phyloP scores from a whole-genome alignment of 2,888 invertebrate genomes.

The Thysanoteuthis rhombus region DNA sequence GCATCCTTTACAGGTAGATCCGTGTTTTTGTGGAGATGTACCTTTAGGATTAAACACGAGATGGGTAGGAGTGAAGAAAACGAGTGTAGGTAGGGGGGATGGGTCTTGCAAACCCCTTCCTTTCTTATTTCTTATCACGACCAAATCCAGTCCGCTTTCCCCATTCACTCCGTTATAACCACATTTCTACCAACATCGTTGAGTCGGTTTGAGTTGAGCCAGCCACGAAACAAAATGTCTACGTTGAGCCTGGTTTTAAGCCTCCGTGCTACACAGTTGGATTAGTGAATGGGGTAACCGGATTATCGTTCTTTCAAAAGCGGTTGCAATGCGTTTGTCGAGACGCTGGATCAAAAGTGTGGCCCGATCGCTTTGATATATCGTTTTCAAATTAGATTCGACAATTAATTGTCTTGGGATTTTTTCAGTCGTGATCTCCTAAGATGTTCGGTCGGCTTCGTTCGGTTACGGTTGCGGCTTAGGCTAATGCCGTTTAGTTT shows the following conservation, averaged over 20 bases:
- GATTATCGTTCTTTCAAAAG: background rate
- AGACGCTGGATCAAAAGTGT: background rate
- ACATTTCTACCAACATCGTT: background rate
- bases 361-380: constrained; percentile 12
- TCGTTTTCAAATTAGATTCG: background rate
- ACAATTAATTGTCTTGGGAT: background rate
- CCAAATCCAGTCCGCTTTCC: background rate
- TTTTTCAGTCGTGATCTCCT: background rate
- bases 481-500: background rate
- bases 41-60: background rate
- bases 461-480: background rate
- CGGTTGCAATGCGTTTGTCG: background rate
- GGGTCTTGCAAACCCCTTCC: background rate
- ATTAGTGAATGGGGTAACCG: background rate
- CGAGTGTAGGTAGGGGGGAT: background rate
- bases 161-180: background rate
- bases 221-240: background rate
- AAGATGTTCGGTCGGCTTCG: background rate
- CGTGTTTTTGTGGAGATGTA: background rate
- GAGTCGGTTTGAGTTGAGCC: background rate
- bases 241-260: background rate
- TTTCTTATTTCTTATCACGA: background rate
- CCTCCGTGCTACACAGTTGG: background rate
- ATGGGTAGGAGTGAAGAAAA: background rate
- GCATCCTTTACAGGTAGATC: background rate